Percentiles rank a stretch among this genome's conserved stretches.
These are phyloP conservation scores for Aphidius colemani DNA, from an alignment of 2,888 invertebrate species.

Conservation along the genomic window DNA sequence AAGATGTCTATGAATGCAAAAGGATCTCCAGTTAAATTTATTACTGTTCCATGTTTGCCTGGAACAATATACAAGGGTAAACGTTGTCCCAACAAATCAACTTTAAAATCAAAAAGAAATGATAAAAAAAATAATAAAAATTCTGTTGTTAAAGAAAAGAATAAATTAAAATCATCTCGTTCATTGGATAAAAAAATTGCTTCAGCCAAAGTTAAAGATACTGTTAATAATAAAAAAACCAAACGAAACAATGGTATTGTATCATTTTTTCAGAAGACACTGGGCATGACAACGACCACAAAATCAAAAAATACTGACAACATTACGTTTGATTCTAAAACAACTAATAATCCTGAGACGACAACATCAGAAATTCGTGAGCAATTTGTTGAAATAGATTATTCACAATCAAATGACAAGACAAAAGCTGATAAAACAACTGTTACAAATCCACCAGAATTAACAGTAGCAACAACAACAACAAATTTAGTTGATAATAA, in stretches of 20 bases:
- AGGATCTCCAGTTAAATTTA: conserved; percentile 15
- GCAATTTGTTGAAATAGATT: conserved; percentile 16
- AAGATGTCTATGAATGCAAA: conserved; percentile 20
- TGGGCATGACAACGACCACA: conserved; percentile 19
- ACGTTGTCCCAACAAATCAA: neutral
- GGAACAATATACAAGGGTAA: neutral
- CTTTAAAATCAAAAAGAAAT: neutral
- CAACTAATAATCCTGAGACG: conserved; percentile 17
- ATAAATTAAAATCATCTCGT: neutral
- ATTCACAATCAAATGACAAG: conserved; percentile 10
- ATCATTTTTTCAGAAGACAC: conserved; percentile 32
- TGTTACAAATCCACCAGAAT: too few relatives aligned
- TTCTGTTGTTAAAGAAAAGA: neutral
- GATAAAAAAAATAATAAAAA: conserved; percentile 2
- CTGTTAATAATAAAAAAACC: conserved; percentile 11
- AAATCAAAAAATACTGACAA: neutral
- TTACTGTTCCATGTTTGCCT: neutral
- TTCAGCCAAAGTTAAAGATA: too few relatives aligned
- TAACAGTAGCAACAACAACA: too few relatives aligned
- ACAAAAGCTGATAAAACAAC: conserved; percentile 14
- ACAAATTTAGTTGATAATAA: too few relatives aligned
- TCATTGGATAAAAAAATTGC: neutral
- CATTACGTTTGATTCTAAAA: neutral
- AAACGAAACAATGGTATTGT: conserved; percentile 30
- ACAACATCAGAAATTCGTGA: neutral